Conservation (phyloP, 2,888 invertebrate genomes). For the Ametastegia equiseti region DNA sequence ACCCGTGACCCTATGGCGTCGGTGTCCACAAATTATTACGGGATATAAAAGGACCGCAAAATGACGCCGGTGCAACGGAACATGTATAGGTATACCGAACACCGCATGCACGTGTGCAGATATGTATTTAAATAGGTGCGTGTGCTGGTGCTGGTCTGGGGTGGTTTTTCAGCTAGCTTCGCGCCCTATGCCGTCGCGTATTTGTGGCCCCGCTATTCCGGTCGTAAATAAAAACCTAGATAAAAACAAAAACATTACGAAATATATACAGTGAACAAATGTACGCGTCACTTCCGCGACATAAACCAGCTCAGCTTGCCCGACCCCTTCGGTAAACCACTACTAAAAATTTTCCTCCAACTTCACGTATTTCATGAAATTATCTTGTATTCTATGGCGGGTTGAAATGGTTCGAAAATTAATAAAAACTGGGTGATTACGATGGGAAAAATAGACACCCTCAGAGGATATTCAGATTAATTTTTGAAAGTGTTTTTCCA, state of each 20-base stretch:
- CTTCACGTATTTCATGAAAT: neutral
- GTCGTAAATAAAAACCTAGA: slow-evolving; percentile 73
- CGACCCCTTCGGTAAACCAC: neutral
- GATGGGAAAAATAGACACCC: neutral
- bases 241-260: slow-evolving; percentile 72
- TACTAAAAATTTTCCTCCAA: neutral
- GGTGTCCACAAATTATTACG: slow-evolving; percentile 62
- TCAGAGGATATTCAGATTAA: too few relatives aligned
- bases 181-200: slow-evolving; percentile 70
- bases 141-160: slow-evolving; percentile 50
- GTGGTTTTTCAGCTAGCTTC: slow-evolving; percentile 58
- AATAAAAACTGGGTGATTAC: neutral
- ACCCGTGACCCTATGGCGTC: slow-evolving; percentile 49
- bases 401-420: neutral
- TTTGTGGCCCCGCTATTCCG: slow-evolving; percentile 73
- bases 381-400: neutral
- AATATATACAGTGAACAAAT: slow-evolving; percentile 71
- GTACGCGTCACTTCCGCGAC: slow-evolving; percentile 74
- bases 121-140: slow-evolving; percentile 15
- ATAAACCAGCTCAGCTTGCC: slow-evolving; percentile 67
- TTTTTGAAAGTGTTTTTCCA: too few relatives aligned
- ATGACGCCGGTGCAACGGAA: slow-evolving; percentile 55
- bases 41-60: slow-evolving; percentile 65
- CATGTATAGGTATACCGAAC: slow-evolving; percentile 43
- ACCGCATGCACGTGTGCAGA: neutral